Conservation (phyloP, 2,797 vertebrate species). For the Tapirus indicus region DNA sequence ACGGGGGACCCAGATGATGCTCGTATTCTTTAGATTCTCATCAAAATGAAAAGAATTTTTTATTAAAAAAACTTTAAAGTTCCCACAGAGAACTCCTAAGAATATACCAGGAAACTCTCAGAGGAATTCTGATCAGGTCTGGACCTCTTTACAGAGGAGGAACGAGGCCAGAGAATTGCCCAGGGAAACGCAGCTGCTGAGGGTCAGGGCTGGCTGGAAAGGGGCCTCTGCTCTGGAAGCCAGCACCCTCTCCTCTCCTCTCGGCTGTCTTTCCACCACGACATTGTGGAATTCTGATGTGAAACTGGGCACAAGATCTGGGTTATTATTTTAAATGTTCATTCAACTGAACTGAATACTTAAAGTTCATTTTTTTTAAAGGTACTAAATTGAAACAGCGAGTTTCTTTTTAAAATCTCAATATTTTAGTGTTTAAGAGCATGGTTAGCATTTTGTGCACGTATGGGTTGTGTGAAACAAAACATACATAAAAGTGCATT, state of each 20-base stretch:
- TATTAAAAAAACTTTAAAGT: background rate
- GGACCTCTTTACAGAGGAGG: background rate
- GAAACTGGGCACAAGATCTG: background rate
- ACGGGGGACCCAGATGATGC: background rate
- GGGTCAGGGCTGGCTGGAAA: background rate
- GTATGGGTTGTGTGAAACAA: background rate
- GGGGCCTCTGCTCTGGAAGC: no score
- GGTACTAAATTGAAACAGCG: background rate
- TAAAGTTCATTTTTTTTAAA: background rate
- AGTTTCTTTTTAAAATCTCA: background rate
- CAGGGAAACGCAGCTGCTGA: background rate
- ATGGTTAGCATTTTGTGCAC: background rate
- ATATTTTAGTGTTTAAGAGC: background rate
- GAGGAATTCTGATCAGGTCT: background rate
- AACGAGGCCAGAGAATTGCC: background rate
- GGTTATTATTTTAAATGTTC: background rate
- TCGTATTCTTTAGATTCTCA: background rate
- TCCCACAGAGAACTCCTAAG: background rate
- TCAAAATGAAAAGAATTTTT: slow-evolving; percentile 32
- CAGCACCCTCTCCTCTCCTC: fast-evolving
- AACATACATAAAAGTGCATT: background rate
- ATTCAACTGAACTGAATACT: background rate
- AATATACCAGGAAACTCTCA: background rate
- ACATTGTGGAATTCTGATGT: fast-evolving
- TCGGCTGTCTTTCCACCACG: fast-evolving